A percentile compares a stretch with the other conserved stretches of the same genome.
These are phyloP conservation scores for Dicrostonyx torquatus DNA, from an alignment of 2,797 vertebrate genomes.

Conservation along the genomic window DNA sequence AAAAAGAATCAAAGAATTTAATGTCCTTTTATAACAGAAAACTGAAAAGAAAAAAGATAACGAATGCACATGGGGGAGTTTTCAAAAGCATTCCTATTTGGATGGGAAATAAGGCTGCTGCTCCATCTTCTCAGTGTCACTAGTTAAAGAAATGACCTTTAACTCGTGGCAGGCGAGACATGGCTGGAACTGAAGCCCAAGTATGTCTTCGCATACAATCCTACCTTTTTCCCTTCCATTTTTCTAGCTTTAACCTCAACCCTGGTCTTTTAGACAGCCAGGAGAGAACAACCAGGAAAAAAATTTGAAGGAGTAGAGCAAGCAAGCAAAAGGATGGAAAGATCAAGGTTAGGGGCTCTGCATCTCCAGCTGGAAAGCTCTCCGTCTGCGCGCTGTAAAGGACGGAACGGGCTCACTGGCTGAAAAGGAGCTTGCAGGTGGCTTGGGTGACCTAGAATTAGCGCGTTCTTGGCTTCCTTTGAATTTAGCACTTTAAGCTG, in stretches of 20 bases:
- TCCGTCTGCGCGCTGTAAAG: slow-evolving; percentile 36
- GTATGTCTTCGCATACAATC: not conserved
- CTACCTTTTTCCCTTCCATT: not conserved
- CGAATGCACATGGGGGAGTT: not conserved
- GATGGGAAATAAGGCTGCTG: slow-evolving; percentile 48
- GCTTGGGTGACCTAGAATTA: not conserved
- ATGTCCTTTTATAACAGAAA: slow-evolving; percentile 62
- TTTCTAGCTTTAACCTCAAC: not conserved
- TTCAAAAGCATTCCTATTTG: slow-evolving; percentile 55
- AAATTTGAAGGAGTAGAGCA: not conserved
- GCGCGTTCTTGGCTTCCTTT: not conserved
- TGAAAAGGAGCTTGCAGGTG: not conserved
- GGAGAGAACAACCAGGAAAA: slow-evolving; percentile 19
- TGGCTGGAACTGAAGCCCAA: not conserved
- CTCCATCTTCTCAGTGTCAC: not conserved
- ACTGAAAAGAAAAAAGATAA: slow-evolving; percentile 52
- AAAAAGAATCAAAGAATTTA: not conserved
- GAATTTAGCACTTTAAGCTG: not conserved
- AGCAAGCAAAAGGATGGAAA: not conserved
- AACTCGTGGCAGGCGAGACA: slow-evolving; percentile 64
- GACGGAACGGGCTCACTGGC: not conserved
- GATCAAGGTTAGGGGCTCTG: not conserved
- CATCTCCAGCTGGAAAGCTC: not conserved
- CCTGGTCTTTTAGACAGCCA: slow-evolving; percentile 17
- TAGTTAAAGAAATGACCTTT: slow-evolving; percentile 78